Evolutionary conservation across 2,888 invertebrate species (phyloP), one percentile per base, ranked within the genome.

Genomic region (Venusia cambrica): DNA sequence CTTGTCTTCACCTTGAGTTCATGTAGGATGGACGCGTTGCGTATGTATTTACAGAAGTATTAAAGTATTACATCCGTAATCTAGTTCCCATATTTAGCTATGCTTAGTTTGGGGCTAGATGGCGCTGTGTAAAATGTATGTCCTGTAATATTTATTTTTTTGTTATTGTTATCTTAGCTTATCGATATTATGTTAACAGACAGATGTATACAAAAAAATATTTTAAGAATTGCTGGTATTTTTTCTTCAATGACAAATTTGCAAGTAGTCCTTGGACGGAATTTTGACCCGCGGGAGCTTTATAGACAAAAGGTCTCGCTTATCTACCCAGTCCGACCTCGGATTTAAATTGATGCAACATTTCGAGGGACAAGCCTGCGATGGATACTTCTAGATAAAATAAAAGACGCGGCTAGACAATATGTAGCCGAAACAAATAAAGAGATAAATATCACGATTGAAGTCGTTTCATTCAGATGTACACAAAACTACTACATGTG

Each of bases 341-440:
- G 38, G 29, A 24, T 24, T 15, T 18, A 24, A 38, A 21, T 19
- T 37, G 25, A 22, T 11, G 32, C 19, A 18, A 29, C 6, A 29
- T 34, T 27, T 16, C 22, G 6, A 21, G 12, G n/a, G 20, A 15
- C 19, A 36, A 27, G 40, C 24, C 31, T 28, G 35, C 22, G 27
- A 22, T 35, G 27, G n/a, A n/a, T 31, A 33, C 11, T 30, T 34
- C 30, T 21, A 22, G 22, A 35, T 40, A 31, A 31, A 31, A 27
- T 28, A 27, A 34, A 39, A 31, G 22, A 35, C 31, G 15, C 27
- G 27, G 27, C 24, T 18, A 22, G 27, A 31, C 26, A 15, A 27
- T 22, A 15, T 31, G 26, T 18, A 18, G 6, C 18, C 27, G 22
- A 30, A 29, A 17, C 5, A 34, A 31, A 17, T 16, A 1, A 16